Evolutionary conservation across 1,140 invertebrate genomes (phyloP).

Genomic region (Polypedilum pembai): DNA sequence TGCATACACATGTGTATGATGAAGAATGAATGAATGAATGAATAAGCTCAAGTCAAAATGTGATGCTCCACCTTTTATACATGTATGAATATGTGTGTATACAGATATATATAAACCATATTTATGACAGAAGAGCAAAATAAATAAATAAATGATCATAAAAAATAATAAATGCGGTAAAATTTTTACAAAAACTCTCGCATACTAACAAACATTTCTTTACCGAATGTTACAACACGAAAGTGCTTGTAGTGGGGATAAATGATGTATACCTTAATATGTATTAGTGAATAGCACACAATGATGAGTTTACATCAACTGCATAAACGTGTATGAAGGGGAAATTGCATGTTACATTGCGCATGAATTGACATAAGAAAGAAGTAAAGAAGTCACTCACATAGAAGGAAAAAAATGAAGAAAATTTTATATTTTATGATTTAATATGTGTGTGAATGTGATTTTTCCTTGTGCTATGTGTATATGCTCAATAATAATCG

Average conservation of each 20-base stretch:
- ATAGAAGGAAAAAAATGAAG: neutral
- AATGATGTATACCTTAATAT: neutral
- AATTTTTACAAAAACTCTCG: neutral
- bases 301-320: neutral
- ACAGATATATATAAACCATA: conserved; percentile 15
- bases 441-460: conserved; percentile 4
- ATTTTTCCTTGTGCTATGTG: neutral
- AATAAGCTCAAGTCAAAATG: neutral
- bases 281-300: neutral
- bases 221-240: neutral
- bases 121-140: conserved; percentile 27
- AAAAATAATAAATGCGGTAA: conserved; percentile 28
- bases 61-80: conserved; percentile 19
- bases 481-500: neutral
- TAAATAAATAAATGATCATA: conserved; percentile 28
- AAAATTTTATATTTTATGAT: neutral
- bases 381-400: conserved; percentile 3
- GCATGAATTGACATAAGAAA: neutral
- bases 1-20: conserved; percentile 17
- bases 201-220: too few relatives aligned
- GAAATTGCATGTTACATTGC: neutral
- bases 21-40: neutral
- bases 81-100: neutral
- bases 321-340: neutral
- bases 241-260: neutral